phyloP scores from a whole-genome alignment of 1,140 invertebrate genomes.

The Aphelinus certus region DNA sequence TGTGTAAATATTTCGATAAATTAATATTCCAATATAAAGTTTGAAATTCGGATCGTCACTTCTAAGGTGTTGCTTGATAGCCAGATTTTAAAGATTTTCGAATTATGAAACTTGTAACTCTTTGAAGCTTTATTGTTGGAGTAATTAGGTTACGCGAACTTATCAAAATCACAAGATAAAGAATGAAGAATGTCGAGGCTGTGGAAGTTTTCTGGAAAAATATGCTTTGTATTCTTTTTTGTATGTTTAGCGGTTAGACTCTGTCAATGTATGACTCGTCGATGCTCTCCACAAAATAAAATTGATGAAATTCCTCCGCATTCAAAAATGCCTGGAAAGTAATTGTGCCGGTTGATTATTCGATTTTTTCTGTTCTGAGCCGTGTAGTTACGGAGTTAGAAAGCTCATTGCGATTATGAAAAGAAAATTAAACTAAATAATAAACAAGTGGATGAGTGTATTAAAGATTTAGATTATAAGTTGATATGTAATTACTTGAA shows the following conservation, averaged over 20 bases:
- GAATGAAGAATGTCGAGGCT: slow-evolving; percentile 23
- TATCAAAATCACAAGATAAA: slow-evolving; percentile 23
- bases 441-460: slow-evolving; percentile 35
- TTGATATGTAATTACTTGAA: slow-evolving; percentile 42
- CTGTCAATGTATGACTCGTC: slow-evolving; percentile 22
- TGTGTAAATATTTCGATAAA: slow-evolving; percentile 13
- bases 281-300: slow-evolving; percentile 28
- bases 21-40: not conserved
- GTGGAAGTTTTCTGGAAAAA: slow-evolving; percentile 27
- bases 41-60: slow-evolving; percentile 4
- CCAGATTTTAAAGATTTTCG: slow-evolving; percentile 8
- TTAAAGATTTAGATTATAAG: slow-evolving; percentile 40
- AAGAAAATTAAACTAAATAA: slow-evolving; percentile 1
- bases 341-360: slow-evolving; percentile 18
- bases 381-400: slow-evolving; percentile 14
- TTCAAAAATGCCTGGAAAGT: slow-evolving; percentile 3
- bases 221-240: slow-evolving; percentile 35
- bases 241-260: slow-evolving; percentile 30
- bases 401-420: slow-evolving; percentile 27
- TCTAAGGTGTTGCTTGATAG: slow-evolving; percentile 8
- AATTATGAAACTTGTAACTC: slow-evolving; percentile 20
- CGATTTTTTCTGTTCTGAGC: not conserved
- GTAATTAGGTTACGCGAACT: slow-evolving; percentile 5
- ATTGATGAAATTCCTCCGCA: not conserved
- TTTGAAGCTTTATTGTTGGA: slow-evolving; percentile 15